Conservation (phyloP, 1,140 invertebrate species). For the Pissodes strobi region DNA sequence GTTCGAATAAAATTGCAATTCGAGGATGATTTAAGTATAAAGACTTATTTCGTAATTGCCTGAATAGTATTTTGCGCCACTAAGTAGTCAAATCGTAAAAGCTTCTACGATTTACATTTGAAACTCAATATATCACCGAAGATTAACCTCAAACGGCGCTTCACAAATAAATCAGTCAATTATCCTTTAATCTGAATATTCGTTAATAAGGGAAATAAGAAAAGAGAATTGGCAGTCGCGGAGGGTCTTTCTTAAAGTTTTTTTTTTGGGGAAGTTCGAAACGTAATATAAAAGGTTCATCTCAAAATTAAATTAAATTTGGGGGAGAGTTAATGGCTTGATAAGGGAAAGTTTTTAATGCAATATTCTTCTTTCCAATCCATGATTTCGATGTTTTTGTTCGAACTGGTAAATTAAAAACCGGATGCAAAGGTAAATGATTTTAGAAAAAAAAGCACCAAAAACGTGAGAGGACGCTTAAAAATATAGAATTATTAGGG, state of each 20-base stretch:
- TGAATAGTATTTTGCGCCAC: no score
- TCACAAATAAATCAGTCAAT: slow-evolving; percentile 20
- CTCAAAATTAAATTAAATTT: slow-evolving; percentile 26
- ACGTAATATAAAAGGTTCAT: slow-evolving; percentile 17
- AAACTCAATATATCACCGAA: background rate
- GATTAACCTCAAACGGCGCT: slow-evolving; percentile 1
- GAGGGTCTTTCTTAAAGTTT: background rate
- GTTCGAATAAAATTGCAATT: no score
- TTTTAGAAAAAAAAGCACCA: no score
- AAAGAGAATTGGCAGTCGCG: slow-evolving; percentile 18
- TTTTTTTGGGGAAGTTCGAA: background rate
- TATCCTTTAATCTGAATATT: slow-evolving; percentile 29
- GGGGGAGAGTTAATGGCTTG: slow-evolving; percentile 18
- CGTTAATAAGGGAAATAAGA: slow-evolving; percentile 24
- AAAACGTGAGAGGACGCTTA: no score
- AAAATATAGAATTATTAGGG: no score
- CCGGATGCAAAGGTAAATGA: no score
- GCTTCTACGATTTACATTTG: no score
- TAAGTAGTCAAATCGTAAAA: no score
- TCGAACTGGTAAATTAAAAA: no score
- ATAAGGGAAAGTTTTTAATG: slow-evolving; percentile 26
- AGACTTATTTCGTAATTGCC: no score
- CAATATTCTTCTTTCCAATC: slow-evolving; percentile 10
- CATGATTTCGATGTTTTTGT: background rate
- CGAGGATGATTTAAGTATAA: no score